Evolutionary conservation across 2,113 vertebrate species (phyloP), one percentile per base, ranked within the genome.

Genomic region (Triplophysa tibetana): DNA sequence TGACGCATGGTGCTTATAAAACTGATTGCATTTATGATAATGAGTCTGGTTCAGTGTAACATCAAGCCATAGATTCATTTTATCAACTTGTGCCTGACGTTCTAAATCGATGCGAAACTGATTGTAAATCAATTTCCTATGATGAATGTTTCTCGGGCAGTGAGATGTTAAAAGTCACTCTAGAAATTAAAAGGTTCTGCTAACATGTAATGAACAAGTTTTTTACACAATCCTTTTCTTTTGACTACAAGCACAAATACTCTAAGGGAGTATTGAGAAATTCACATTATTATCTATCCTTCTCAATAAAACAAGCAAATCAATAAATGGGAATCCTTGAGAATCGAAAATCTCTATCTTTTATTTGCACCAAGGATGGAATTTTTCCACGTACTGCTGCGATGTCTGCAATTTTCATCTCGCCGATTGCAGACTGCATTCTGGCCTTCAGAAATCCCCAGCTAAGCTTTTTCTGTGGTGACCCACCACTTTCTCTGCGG

Each of bases 361-460:
- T 38, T 85, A 90, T 91, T 89, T 82, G 77, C 80, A 80, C 77
- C 1, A 83, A 87, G 56, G 38, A 89, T 85, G 48, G 81, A 78
- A 81, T 88, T 89, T 73, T 91, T 86, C 21, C 63, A 10, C 16
- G 87, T 83, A 86, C 85, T 89, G 88, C 88, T 90, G 88, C 73
- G 85, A 87, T 89, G 82, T 89, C 89, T 26, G 45, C 86, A 52
- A 89, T 90, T 88, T 84, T 83, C 81, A 83, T 81, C 82, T 81
- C 81, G 78, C 68, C 88, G 87, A 92, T 92, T 90, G 90, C 84
- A 84, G 88, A 86, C 88, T 88, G 82, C 87, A 86, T 85, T 81
- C 84, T 50, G 79, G 78, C 86, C 84, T 83, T 86, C 79, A 83
- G 84, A 91, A 85, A 88, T 85, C 88, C 88, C 84, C 81, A 82